phyloP scores from a whole-genome alignment of 2,797 vertebrate species.

The Rhynchotus rufescens region DNA sequence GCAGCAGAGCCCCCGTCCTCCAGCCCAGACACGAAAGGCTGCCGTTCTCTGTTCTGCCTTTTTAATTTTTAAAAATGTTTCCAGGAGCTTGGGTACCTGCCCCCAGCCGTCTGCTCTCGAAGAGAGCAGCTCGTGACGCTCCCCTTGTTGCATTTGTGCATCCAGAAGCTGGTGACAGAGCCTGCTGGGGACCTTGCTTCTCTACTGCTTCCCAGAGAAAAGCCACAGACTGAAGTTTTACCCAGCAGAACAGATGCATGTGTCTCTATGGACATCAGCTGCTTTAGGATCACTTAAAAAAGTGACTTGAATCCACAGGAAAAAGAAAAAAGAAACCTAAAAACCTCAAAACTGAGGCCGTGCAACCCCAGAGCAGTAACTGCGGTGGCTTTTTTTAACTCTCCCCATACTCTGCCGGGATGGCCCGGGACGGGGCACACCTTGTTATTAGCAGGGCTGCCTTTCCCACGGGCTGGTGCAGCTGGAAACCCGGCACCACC shows the following conservation, averaged over 20 bases:
- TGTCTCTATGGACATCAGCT: not conserved
- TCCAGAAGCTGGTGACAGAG: not conserved
- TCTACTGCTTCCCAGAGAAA: not conserved
- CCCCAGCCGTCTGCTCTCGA: accelerated
- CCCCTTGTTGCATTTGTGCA: accelerated
- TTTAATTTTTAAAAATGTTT: not conserved
- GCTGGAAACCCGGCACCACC: not conserved
- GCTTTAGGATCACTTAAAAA: not conserved
- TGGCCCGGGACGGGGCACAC: not conserved
- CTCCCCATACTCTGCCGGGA: not conserved
- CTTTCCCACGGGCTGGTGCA: not conserved
- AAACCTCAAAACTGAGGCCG: not conserved
- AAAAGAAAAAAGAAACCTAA: not conserved
- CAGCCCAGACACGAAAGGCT: not conserved
- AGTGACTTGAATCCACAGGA: not conserved
- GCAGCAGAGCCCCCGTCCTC: not conserved
- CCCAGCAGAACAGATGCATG: not conserved
- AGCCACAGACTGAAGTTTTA: not conserved
- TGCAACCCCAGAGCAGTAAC: not conserved
- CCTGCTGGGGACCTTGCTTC: not conserved
- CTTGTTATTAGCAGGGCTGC: not conserved
- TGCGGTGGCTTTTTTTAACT: not conserved
- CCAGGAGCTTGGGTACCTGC: not conserved
- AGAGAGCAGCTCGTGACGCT: not conserved
- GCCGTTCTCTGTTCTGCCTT: not conserved